A percentile compares a stretch with the other conserved stretches of the same genome.
These are phyloP conservation scores for Cryptotis parvus DNA, from an alignment of 2,113 vertebrate species.

Conservation along the genomic window DNA sequence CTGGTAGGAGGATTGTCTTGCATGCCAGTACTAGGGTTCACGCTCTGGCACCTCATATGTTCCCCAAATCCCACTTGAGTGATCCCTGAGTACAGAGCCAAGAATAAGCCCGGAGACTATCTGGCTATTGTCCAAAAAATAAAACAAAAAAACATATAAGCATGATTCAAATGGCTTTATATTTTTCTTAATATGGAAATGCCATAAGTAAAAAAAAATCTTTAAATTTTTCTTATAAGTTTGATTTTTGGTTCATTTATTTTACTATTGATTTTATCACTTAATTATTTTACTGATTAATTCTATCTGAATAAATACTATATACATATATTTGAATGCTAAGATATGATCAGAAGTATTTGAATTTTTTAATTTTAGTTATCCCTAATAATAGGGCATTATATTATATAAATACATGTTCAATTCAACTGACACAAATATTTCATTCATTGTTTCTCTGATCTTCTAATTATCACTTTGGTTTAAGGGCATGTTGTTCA, in stretches of 20 bases:
- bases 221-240: not conserved
- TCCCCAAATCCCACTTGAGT: too few species aligned
- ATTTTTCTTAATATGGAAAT: not conserved
- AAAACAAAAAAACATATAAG: not conserved
- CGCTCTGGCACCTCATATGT: too few species aligned
- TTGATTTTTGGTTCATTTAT: not conserved
- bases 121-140: too few species aligned
- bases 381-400: not conserved
- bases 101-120: too few species aligned
- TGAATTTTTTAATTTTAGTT: not conserved
- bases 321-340: not conserved
- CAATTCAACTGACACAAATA: not conserved
- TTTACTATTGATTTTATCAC: not conserved
- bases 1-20: too few species aligned
- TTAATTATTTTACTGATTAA: not conserved
- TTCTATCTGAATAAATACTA: not conserved
- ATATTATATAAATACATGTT: not conserved
- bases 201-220: not conserved
- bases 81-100: too few species aligned
- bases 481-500: conserved; percentile 17
- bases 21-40: too few species aligned
- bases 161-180: not conserved
- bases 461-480: conserved; percentile 35
- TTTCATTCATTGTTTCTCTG: conserved; percentile 30
- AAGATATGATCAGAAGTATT: not conserved